phyloP scores from a whole-genome alignment of 2,888 invertebrate genomes.

The Drosophila leonis region DNA sequence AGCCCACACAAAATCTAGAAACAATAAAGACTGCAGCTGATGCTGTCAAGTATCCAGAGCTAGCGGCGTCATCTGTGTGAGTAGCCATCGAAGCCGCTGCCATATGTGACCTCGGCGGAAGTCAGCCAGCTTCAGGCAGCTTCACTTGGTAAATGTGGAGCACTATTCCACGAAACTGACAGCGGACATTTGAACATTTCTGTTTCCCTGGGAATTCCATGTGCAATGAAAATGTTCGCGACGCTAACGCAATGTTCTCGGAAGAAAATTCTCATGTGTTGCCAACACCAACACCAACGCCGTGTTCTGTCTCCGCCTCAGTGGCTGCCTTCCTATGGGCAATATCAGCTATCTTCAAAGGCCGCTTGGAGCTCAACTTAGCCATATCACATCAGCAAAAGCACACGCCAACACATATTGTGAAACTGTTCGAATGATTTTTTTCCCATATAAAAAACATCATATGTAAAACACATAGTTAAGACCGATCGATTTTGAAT shows the following conservation, averaged over 20 bases:
- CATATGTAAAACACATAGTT: too few species aligned
- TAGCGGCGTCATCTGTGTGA: conserved; percentile 12
- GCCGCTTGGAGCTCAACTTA: conserved; percentile 26
- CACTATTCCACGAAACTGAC: conserved; percentile 63
- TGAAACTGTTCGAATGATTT: too few species aligned
- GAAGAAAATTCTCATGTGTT: conserved; percentile 65
- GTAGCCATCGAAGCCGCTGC: conserved; percentile 20
- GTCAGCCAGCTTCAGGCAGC: conserved; percentile 36
- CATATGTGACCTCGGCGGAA: conserved; percentile 58
- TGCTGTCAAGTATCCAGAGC: conserved; percentile 13
- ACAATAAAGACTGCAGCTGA: conserved; percentile 31
- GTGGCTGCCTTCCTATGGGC: conserved; percentile 45
- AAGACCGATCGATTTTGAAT: too few species aligned
- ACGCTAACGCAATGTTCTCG: conserved; percentile 63
- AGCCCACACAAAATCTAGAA: conserved; percentile 7
- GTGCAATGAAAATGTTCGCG: conserved; percentile 68
- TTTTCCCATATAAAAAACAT: too few species aligned
- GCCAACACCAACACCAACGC: conserved; percentile 37
- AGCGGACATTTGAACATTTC: conserved; percentile 39
- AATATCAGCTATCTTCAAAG: conserved; percentile 40
- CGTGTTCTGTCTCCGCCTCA: conserved; percentile 9
- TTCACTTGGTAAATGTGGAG: conserved; percentile 61
- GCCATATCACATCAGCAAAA: conserved; percentile 12
- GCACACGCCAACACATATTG: conserved; percentile 43
- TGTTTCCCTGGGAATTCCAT: conserved; percentile 62